Base-by-base conservation (phyloP, 2,888 invertebrate species). In the Hemithea aestivaria region DNA sequence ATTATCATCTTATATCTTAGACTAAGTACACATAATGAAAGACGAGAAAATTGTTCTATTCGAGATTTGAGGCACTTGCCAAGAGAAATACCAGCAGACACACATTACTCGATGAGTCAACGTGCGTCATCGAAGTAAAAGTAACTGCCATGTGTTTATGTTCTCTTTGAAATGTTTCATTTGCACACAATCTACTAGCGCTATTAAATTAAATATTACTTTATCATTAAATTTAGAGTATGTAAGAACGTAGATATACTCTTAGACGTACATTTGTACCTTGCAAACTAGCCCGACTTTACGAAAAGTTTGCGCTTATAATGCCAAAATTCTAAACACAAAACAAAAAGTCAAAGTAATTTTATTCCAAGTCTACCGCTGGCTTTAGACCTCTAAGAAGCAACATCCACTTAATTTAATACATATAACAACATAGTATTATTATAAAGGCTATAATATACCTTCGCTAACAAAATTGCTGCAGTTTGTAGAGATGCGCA, bases 71-170 rank as follows among this genome's bases (percentile, higher is more conserved):
- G 16, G 10, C 16, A 20, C 45, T 54, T 59, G 55, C 58, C 56
- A 60, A 62, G 47, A 60, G 45, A 53, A 51, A 53, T 42, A 59
- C 37, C 29, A 11, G 27, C 39, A n/a, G n/a, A 35, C 28, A 47
- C 45, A 45, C 40, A 40, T 47, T 46, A 48, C 35, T 30, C 36
- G 26, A 21, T 48, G 43, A 39, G 38, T 44, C 50, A 46, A 34
- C 39, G 53, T 66, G 57, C 63, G 68, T 63, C 68, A 66, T 46
- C 35, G 40, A 35, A 50, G 44, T 51, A 48, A 53, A 58, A 51
- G 53, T 49, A 52, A 56, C 53, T 54, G 50, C 36, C 36, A 30
- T 32, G 33, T 42, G 36, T 42, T 42, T 42, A 37, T 26, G 36
- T 34, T 34, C 40, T 45, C 36, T 36, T 36, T 45, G 36, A 45